Conservation (phyloP, 2,113 vertebrate species). For the Ptilonorhynchus violaceus region DNA sequence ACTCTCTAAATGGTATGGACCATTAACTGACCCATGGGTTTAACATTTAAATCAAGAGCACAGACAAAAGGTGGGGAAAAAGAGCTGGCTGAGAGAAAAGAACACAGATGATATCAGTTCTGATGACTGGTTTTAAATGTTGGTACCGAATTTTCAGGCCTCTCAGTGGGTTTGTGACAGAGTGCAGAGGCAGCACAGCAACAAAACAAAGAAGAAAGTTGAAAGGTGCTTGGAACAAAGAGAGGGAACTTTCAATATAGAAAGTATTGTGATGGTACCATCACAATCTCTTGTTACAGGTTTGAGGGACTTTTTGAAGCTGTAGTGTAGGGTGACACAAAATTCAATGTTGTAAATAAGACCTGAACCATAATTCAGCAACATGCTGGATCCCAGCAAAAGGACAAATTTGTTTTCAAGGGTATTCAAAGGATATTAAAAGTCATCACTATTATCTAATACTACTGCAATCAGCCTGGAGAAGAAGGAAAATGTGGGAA, state of each 20-base stretch:
- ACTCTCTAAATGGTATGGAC: neutral
- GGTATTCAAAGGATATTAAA: neutral
- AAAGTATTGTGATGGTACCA: neutral
- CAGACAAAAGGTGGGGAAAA: neutral
- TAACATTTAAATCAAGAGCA: neutral
- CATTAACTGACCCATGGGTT: neutral
- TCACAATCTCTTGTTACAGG: neutral
- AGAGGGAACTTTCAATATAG: neutral
- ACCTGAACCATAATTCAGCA: neutral
- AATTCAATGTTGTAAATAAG: neutral
- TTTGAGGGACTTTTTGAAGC: neutral
- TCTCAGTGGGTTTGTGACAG: neutral
- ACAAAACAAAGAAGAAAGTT: neutral
- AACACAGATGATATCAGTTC: neutral
- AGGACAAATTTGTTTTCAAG: neutral
- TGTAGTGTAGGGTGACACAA: neutral
- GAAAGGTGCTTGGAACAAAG: neutral
- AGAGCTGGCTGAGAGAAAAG: neutral
- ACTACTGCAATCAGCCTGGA: neutral
- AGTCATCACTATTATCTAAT: neutral
- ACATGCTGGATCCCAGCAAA: neutral
- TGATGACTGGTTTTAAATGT: neutral
- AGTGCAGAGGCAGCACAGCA: neutral
- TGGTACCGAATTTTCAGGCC: neutral
- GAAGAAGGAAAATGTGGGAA: neutral